These are phyloP conservation scores for Pseudomyrmex cubaensis DNA, from an alignment of 1,140 invertebrate species.

Conservation along the genomic window DNA sequence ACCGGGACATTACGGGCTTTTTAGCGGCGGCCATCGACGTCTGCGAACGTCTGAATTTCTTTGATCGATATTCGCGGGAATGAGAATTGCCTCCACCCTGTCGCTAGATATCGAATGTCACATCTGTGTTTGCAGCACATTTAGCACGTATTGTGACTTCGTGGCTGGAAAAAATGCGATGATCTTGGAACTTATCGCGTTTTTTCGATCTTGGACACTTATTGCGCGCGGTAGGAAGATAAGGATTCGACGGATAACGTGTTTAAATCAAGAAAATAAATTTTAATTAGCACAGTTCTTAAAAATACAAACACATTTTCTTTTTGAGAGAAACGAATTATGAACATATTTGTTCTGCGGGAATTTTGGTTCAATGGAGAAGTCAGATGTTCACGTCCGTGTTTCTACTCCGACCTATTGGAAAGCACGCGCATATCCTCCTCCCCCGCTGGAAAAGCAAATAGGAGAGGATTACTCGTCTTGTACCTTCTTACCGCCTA, in stretches of 20 bases:
- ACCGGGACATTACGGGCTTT: slow-evolving; percentile 64
- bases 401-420: neutral
- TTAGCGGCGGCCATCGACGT: slow-evolving; percentile 56
- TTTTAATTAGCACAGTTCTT: neutral
- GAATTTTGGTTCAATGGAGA: slow-evolving; percentile 18
- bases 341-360: slow-evolving; percentile 1
- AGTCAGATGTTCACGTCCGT: slow-evolving; percentile 50
- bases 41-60: slow-evolving; percentile 31
- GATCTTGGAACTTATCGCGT: neutral
- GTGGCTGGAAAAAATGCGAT: neutral
- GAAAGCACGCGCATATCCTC: neutral
- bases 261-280: neutral
- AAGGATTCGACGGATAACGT: too few species aligned
- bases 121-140: neutral
- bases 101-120: neutral
- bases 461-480: slow-evolving; percentile 30
- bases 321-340: slow-evolving; percentile 7
- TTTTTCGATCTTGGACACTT: neutral
- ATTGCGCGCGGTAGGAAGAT: neutral
- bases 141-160: too few species aligned
- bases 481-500: slow-evolving; percentile 24
- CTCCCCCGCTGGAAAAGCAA: neutral
- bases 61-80: slow-evolving; percentile 44
- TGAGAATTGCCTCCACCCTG: slow-evolving; percentile 15
- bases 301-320: neutral